phyloP scores from a whole-genome alignment of 2,797 vertebrate genomes.

The Squalus acanthias region DNA sequence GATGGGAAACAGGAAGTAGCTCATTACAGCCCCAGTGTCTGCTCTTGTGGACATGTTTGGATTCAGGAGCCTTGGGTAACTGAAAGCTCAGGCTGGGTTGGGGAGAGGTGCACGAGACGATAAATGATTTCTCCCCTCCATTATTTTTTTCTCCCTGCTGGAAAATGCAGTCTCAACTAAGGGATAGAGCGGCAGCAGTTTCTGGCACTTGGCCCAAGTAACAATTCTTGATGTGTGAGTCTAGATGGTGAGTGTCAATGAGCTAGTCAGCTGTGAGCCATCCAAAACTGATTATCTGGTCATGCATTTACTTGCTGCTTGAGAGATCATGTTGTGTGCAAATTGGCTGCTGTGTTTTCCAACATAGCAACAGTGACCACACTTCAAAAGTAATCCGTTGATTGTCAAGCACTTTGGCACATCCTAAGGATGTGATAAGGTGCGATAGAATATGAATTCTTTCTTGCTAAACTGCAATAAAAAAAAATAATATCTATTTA shows the following conservation, averaged over 20 bases:
- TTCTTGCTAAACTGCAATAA: not conserved
- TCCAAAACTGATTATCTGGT: not conserved
- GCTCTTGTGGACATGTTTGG: not conserved
- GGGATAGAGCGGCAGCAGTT: not conserved
- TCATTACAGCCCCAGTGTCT: slow-evolving; percentile 9
- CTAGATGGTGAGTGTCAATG: not conserved
- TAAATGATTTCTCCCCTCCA: not conserved
- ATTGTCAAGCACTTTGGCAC: not conserved
- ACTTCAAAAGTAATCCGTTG: not conserved
- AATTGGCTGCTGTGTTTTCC: not conserved
- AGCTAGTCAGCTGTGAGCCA: not conserved
- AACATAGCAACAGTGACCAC: not conserved
- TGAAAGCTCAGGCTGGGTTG: not conserved
- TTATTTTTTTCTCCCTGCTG: not conserved
- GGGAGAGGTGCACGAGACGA: not conserved
- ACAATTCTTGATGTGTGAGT: not conserved
- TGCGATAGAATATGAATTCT: not conserved
- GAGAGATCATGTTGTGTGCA: not conserved
- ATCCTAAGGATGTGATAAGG: not conserved
- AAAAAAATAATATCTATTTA: not conserved
- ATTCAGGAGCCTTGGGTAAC: not conserved
- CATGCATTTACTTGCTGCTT: not conserved
- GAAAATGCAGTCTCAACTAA: not conserved
- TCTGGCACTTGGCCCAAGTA: not conserved
- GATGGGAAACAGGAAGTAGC: slow-evolving; percentile 35